These are phyloP conservation scores for Diadophis punctatus DNA, from an alignment of 2,113 vertebrate genomes.

Conservation along the genomic window DNA sequence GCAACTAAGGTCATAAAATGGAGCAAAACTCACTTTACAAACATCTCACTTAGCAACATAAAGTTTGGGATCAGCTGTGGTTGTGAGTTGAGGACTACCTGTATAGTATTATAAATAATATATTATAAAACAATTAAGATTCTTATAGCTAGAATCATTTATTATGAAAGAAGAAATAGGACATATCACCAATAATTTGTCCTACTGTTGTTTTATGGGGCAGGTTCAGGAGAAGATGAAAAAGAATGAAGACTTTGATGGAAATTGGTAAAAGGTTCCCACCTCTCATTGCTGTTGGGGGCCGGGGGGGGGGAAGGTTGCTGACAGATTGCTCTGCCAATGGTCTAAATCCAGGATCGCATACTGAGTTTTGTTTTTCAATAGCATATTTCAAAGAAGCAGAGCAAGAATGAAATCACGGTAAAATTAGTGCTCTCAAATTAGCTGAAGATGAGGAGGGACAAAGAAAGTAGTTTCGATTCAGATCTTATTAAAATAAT, in stretches of 20 bases:
- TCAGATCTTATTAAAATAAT: background rate
- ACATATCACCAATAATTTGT: background rate
- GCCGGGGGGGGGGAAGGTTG: background rate
- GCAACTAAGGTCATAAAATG: no score
- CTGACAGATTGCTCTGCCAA: background rate
- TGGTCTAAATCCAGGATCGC: background rate
- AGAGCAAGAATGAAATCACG: background rate
- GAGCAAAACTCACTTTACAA: no score
- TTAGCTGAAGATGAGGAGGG: background rate
- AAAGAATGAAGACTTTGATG: background rate
- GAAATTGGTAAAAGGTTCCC: background rate
- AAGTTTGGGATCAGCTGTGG: no score
- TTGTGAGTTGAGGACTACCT: no score
- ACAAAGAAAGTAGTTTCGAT: background rate
- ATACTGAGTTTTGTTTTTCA: background rate
- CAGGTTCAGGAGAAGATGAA: background rate
- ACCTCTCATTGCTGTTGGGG: background rate
- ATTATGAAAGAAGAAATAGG: background rate
- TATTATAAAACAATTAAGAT: background rate
- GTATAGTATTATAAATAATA: background rate
- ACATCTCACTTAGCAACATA: no score
- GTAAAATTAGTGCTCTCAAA: background rate
- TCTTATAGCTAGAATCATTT: background rate
- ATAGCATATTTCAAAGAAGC: background rate
- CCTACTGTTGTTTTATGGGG: background rate